A percentile compares a stretch with the other conserved stretches of the same genome.
Conservation (phyloP, 2,797 vertebrate species). For the Apogon talboti region DNA sequence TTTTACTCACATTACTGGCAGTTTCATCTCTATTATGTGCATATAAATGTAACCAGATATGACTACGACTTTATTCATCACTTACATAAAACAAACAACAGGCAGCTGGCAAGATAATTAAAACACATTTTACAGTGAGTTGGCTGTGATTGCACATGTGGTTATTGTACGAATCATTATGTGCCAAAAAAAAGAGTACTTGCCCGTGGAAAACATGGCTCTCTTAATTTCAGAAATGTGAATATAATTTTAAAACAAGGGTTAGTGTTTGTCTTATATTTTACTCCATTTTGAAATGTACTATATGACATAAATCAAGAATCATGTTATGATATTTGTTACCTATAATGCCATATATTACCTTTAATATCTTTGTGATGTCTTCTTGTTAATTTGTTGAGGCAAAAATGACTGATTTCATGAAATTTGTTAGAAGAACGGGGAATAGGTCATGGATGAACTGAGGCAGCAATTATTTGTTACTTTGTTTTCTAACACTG, state of each 20-base stretch:
- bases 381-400: too few species aligned
- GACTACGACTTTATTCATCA: slow-evolving; percentile 54
- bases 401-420: too few species aligned
- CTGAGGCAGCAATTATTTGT: too few species aligned
- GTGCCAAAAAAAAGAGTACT: background rate
- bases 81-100: slow-evolving; percentile 53
- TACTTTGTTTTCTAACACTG: too few species aligned
- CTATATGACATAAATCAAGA: too few species aligned
- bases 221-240: slow-evolving; percentile 1
- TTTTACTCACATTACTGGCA: slow-evolving; percentile 36
- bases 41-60: slow-evolving; percentile 41
- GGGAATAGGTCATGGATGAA: too few species aligned
- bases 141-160: slow-evolving; percentile 29
- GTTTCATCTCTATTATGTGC: slow-evolving; percentile 26
- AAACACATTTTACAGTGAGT: slow-evolving; percentile 31
- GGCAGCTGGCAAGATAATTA: slow-evolving; percentile 46
- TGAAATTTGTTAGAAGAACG: too few species aligned
- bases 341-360: too few species aligned
- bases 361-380: too few species aligned
- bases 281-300: background rate
- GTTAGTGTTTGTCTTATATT: slow-evolving; percentile 4
- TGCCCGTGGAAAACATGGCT: background rate
- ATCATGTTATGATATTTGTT: too few species aligned
- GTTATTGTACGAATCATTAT: slow-evolving; percentile 28
- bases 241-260: background rate